Percentiles rank a stretch among this genome's conserved stretches.
phyloP scores from a whole-genome alignment of 1,140 invertebrate genomes.

The Leptinotarsa lineolata region DNA sequence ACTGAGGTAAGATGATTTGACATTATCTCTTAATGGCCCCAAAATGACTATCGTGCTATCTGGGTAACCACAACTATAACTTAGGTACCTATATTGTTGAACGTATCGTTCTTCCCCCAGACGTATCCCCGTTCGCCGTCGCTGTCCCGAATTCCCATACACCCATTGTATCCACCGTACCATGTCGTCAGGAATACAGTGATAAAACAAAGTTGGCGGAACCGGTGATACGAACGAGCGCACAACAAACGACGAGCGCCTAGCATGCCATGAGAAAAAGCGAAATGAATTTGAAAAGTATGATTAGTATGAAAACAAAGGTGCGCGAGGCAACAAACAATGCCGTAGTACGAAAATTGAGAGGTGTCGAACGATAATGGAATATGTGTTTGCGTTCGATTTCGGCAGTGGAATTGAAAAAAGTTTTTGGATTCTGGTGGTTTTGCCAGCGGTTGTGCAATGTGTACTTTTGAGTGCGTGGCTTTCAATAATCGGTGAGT shows the following conservation, averaged over 20 bases:
- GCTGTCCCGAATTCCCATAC: neutral
- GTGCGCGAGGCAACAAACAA: conserved; percentile 7
- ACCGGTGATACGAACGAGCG: conserved; percentile 25
- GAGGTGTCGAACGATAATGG: too few species aligned
- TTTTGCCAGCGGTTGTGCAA: too few species aligned
- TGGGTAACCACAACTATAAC: neutral
- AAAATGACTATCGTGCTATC: too few species aligned
- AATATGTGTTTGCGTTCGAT: too few species aligned
- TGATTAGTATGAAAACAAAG: conserved; percentile 24
- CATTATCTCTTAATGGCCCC: too few species aligned
- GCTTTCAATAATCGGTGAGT: too few species aligned
- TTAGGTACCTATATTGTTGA: neutral
- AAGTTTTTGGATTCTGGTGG: too few species aligned
- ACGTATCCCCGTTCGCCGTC: neutral
- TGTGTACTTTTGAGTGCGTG: too few species aligned
- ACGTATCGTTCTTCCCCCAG: neutral
- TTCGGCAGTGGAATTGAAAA: too few species aligned
- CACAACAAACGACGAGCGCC: conserved; percentile 15
- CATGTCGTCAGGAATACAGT: conserved; percentile 13
- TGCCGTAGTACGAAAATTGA: too few species aligned
- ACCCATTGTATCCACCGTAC: conserved; percentile 15
- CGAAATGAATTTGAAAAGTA: conserved; percentile 24
- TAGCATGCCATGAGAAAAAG: conserved; percentile 13
- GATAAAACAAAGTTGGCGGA: conserved; percentile 30
- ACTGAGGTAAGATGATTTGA: too few species aligned